phyloP scores from a whole-genome alignment of 2,113 vertebrate species.

The Tor tambroides region DNA sequence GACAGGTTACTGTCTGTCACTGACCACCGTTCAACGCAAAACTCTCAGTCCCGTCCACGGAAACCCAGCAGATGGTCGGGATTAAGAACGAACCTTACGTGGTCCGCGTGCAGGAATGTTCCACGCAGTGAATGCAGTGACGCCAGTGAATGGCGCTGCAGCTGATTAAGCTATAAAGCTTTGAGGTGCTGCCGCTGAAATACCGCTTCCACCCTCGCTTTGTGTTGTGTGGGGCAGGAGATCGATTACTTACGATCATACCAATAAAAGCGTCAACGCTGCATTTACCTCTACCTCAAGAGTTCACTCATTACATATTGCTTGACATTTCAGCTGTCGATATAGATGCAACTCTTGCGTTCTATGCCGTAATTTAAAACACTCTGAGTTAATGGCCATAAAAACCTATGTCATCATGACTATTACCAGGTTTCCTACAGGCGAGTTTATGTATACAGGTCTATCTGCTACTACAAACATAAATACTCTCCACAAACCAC shows the following conservation, averaged over 20 bases:
- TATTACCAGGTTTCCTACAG: background rate
- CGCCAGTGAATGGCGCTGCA: background rate
- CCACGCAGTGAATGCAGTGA: background rate
- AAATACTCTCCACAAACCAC: background rate
- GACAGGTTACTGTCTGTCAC: background rate
- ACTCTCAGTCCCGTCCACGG: background rate
- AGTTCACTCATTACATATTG: slow-evolving; percentile 10
- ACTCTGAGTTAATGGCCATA: background rate
- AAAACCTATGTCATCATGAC: background rate
- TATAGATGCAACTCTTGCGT: background rate
- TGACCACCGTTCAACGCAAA: background rate
- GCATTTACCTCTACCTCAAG: background rate
- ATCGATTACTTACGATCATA: slow-evolving; percentile 29
- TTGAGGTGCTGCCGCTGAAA: background rate
- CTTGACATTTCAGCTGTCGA: slow-evolving; percentile 12
- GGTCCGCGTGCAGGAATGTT: background rate
- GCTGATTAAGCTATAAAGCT: background rate
- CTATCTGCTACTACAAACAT: background rate
- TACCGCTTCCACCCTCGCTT: slow-evolving; percentile 5
- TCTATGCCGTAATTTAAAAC: background rate
- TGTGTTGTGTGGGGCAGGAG: slow-evolving; percentile 16
- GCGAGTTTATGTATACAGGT: background rate
- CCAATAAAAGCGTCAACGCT: slow-evolving; percentile 14
- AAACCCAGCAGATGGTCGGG: slow-evolving; percentile 22
- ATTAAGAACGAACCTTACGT: slow-evolving; percentile 12